Base-by-base conservation (phyloP, 2,888 invertebrate species). In the Orthosia gothica region DNA sequence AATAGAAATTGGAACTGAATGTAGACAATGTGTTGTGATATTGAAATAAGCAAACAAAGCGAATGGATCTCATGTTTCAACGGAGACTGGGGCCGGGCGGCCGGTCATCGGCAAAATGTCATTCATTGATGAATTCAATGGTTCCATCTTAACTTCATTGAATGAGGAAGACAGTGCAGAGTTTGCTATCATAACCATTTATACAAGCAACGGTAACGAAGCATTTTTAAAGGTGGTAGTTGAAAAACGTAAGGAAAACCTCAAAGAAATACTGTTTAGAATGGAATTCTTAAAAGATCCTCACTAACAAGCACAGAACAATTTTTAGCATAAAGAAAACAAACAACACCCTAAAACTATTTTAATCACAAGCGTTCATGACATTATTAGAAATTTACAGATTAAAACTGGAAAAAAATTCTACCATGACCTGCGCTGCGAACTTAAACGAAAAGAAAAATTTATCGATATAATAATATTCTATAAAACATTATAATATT, bases 1-100 rank as follows among this genome's bases (percentile, higher is more conserved):
- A 83, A 76, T 76, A 83, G 76, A 83, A 70, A 83, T 74, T 74
- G 40, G 79, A 70, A 68, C 70, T 20, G 61, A 67, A 66, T 67
- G 49, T 79, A 82, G 74, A 79, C 83, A 85, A 85, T 85, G 55
- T 50, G 50, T 54, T 70, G 72, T 61, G 75, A 83, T 85, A 83
- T 75, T 73, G 58, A 83, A 83, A 79, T 83, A 76, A 83, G 57
- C 62, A 86, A 86, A 86, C 76, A 79, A 86, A 76, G 68, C 63
- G 9, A 72, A 79, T 74, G 55, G 70, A 74, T 85, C 71, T 84
- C 76, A 45, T 74, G 68, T 85, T 74, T 85, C 79, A 69, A 79
- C 70, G 23, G 63, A 69, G 26, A 58, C 71, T 64, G 68, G 68
- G 61, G 71, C 47, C 23, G 55, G n/a, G 47, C 26, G 64, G 63